These are phyloP conservation scores for Phrynocephalus versicolor DNA, from an alignment of 2,113 vertebrate species.

Conservation along the genomic window DNA sequence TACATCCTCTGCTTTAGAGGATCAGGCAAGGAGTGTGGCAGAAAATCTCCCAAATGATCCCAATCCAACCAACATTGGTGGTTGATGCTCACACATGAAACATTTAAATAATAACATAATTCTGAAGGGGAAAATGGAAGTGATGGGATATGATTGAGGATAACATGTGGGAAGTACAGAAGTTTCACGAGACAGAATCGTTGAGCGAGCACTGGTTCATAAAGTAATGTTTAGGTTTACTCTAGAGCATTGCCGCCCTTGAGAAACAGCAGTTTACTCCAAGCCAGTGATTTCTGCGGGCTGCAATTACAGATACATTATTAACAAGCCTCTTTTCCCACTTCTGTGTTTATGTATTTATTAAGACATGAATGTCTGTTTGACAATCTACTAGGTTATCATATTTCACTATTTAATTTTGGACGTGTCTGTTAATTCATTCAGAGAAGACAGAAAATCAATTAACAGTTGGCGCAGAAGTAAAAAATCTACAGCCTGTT, in stretches of 20 bases:
- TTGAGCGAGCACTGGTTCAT: not conserved
- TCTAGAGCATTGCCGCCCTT: not conserved
- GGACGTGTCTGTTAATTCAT: slow-evolving; percentile 1
- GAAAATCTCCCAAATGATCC: no score
- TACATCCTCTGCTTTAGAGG: no score
- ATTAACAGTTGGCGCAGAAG: not conserved
- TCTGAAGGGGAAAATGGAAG: not conserved
- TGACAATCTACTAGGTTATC: not conserved
- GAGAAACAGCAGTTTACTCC: not conserved
- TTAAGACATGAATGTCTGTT: not conserved
- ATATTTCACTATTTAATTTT: not conserved
- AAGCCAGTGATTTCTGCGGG: not conserved
- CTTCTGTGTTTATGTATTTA: not conserved
- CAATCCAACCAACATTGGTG: no score
- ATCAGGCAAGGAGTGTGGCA: no score
- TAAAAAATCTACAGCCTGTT: not conserved
- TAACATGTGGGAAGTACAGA: no score
- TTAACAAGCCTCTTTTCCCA: not conserved
- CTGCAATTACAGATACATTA: not conserved
- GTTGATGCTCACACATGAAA: no score
- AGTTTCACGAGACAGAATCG: not conserved
- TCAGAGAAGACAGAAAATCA: not conserved
- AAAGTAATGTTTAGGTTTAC: not conserved
- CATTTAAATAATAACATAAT: no score
- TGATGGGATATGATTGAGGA: not conserved